phyloP scores from a whole-genome alignment of 2,797 vertebrate species.

The Thamnophis elegans region DNA sequence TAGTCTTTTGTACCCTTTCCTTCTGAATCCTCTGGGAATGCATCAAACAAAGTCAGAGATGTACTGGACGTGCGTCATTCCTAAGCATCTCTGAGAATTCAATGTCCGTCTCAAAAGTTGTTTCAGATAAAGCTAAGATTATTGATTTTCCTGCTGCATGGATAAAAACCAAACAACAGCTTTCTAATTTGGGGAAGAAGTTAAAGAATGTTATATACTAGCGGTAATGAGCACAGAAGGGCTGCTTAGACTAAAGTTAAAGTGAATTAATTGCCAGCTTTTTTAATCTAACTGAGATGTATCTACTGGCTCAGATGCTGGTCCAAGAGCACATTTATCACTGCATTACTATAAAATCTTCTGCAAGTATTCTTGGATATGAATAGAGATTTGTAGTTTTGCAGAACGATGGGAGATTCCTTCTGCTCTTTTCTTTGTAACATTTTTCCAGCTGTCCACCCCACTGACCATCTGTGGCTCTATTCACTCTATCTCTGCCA shows the following conservation, averaged over 20 bases:
- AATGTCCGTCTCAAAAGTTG: background rate
- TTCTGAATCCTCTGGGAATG: background rate
- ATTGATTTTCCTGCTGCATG: background rate
- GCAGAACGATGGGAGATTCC: background rate
- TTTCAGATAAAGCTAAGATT: background rate
- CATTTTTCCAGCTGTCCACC: background rate
- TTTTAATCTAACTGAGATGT: slow-evolving; percentile 20
- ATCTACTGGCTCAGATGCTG: background rate
- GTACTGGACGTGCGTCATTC: background rate
- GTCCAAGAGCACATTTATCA: slow-evolving; percentile 10
- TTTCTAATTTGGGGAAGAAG: slow-evolving; percentile 6
- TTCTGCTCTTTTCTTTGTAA: background rate
- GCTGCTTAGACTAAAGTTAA: background rate
- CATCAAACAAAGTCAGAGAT: background rate
- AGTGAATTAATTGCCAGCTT: slow-evolving; percentile 22
- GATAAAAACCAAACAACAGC: slow-evolving; percentile 3
- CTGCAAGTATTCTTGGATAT: background rate
- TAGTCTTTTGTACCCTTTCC: background rate
- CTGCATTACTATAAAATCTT: slow-evolving; percentile 5
- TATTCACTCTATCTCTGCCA: background rate
- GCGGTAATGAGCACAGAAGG: slow-evolving; percentile 15
- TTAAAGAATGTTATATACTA: slow-evolving; percentile 1
- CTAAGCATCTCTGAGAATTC: background rate
- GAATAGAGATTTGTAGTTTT: background rate
- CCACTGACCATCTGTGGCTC: background rate